phyloP scores from a whole-genome alignment of 2,797 vertebrate genomes.

The Adelosebastes latens region DNA sequence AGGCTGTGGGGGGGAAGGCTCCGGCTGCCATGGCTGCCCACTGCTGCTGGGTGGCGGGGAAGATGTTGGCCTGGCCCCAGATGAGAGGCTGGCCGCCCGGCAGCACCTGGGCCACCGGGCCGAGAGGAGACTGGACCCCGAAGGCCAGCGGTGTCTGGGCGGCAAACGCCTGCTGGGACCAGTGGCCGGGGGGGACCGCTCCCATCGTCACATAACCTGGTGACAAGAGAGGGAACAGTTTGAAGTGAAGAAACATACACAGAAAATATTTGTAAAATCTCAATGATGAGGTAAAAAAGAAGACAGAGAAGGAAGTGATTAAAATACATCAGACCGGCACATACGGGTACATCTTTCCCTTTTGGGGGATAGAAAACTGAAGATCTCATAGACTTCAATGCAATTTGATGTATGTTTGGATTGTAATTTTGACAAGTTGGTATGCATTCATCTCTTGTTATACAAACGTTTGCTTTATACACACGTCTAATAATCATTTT shows the following conservation, averaged over 20 bases:
- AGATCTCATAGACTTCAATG: too few species aligned
- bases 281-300: background rate
- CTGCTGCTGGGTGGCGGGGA: slow-evolving; percentile 94
- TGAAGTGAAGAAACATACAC: background rate
- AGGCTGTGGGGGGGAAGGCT: slow-evolving; percentile 95
- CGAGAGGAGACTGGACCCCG: slow-evolving; percentile 90
- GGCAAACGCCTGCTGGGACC: slow-evolving; percentile 95
- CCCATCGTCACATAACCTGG: slow-evolving; percentile 99
- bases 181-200: slow-evolving; percentile 94
- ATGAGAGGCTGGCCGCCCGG: slow-evolving; percentile 95
- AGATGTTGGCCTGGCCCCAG: slow-evolving; percentile 96
- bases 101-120: slow-evolving; percentile 94
- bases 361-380: too few species aligned
- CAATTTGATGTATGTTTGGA: too few species aligned
- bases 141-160: slow-evolving; percentile 94
- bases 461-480: too few species aligned
- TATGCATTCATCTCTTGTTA: too few species aligned
- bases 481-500: too few species aligned
- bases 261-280: background rate
- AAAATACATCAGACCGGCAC: background rate
- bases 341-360: too few species aligned
- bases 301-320: slow-evolving; percentile 5
- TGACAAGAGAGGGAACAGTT: background rate
- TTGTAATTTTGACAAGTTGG: too few species aligned
- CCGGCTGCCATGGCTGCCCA: slow-evolving; percentile 96